Evolutionary conservation across 2,888 invertebrate species (phyloP).

Genomic region (Orgyia antiqua): DNA sequence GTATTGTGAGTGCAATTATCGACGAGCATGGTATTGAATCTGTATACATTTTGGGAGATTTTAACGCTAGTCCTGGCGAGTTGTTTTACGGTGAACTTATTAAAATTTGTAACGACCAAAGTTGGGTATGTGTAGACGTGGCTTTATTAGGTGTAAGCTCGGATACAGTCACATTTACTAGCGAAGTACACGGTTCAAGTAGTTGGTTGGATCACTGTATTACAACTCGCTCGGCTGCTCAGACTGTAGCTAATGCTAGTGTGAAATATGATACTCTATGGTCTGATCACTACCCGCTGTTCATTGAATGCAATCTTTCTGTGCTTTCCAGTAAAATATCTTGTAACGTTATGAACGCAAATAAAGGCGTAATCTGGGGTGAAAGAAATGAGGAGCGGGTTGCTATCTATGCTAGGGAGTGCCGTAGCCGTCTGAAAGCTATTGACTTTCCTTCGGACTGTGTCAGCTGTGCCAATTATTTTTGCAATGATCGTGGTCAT

Average conservation of each 20-base stretch:
- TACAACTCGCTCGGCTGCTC: background rate
- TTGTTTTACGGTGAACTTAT: conserved; percentile 4
- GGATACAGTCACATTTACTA: background rate
- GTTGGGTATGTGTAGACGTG: conserved; percentile 4
- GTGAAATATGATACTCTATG: background rate
- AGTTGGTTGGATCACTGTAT: conserved; percentile 8
- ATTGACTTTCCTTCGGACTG: background rate
- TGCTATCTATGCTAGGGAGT: background rate
- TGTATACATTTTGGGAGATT: background rate
- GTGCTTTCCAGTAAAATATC: background rate
- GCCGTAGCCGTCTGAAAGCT: background rate
- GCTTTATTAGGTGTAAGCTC: conserved; percentile 1
- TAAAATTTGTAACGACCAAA: conserved; percentile 2
- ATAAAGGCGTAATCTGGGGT: background rate
- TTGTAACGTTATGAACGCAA: background rate
- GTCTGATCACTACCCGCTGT: conserved; percentile 1
- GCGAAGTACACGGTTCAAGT: background rate
- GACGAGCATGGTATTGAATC: background rate
- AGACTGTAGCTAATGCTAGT: background rate
- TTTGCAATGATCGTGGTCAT: background rate
- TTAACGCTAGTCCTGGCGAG: background rate
- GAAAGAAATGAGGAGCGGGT: background rate
- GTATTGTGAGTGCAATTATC: conserved; percentile 1
- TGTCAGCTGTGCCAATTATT: background rate
- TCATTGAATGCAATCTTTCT: background rate